Percentiles rank a stretch among this genome's conserved stretches.
phyloP scores from a whole-genome alignment of 1,140 invertebrate genomes.

The Meloidogyne exigua region DNA sequence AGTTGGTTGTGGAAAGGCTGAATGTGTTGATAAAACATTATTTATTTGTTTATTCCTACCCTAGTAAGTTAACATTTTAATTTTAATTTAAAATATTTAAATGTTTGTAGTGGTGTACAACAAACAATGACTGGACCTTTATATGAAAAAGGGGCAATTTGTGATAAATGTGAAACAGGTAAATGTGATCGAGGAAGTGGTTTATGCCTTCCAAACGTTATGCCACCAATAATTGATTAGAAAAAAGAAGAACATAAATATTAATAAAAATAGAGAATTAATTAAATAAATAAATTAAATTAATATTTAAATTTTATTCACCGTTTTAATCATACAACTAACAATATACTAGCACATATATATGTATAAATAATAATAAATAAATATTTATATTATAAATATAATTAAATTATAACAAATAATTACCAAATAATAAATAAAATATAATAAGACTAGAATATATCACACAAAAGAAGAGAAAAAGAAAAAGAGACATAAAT shows the following conservation, averaged over 20 bases:
- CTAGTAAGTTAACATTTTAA: not conserved
- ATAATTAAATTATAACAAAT: not conserved
- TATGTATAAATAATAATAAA: too few relatives aligned
- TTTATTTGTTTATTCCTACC: not conserved
- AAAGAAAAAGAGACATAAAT: not conserved
- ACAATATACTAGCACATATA: too few relatives aligned
- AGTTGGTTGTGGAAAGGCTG: not conserved
- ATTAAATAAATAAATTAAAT: not conserved
- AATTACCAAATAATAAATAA: not conserved
- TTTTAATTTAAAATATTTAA: not conserved
- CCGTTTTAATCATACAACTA: too few relatives aligned
- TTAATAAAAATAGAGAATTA: not conserved
- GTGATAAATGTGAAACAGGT: not conserved
- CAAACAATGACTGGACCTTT: not conserved
- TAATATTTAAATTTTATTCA: too few relatives aligned
- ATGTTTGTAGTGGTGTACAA: not conserved
- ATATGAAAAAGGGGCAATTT: not conserved
- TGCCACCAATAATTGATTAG: not conserved
- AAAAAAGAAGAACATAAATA: not conserved
- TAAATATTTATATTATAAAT: too few relatives aligned
- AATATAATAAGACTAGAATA: not conserved
- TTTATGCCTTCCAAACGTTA: not conserved
- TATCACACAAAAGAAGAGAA: not conserved
- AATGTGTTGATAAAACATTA: not conserved
- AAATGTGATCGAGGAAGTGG: not conserved